Base-by-base conservation (phyloP, 2,888 invertebrate species). In the Pinctada fucata region DNA sequence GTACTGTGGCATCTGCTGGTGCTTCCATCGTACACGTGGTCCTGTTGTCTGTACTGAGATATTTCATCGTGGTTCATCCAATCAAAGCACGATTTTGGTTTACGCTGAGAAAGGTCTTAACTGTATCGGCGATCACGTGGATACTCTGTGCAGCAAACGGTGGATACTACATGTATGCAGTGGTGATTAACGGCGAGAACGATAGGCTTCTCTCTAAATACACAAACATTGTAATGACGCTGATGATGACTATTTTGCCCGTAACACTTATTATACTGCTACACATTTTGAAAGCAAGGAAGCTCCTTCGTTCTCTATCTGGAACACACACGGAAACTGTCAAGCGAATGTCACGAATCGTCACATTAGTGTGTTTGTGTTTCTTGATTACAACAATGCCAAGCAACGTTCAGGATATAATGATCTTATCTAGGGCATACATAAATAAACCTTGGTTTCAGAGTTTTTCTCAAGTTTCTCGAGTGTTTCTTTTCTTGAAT, bases 301-400 rank as follows among this genome's bases (percentile, higher is more conserved):
- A 69, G 47, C 63, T 80, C 3, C 48, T 66, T 3, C 51, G 58
- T 13, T 77, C 76, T 13, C 16, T 78, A 0, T 72, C 80, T 4
- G 49, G 66, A 10, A 68, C 75, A n/a, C 52, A 72, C 13, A 63
- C 47, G 8, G 65, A 74, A 5, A 72, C 76, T 48, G 72, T 75
- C 16, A 70, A 65, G 47, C 64, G 67, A 31, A 80, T 80, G 80
- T 80, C 80, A 31, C 76, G 75, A 66, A 66, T 80, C 2, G 77
- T 80, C 3, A 80, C 80, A 0, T n/a, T 80, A 3, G 67, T 80
- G 2, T 69, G 76, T 16, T 63, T 75, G 3, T 49, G 64, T 2
- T 80, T 77, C 31, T 58, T 80, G 45, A 16, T 80, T 6, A 80
- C 80, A 31, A 80, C 75, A 6, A 74, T 72, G n/a, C 80, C 80